Percentiles rank a stretch among this genome's conserved stretches.
phyloP scores from a whole-genome alignment of 1,140 invertebrate species.

The Akabosia matsudoensis region DNA sequence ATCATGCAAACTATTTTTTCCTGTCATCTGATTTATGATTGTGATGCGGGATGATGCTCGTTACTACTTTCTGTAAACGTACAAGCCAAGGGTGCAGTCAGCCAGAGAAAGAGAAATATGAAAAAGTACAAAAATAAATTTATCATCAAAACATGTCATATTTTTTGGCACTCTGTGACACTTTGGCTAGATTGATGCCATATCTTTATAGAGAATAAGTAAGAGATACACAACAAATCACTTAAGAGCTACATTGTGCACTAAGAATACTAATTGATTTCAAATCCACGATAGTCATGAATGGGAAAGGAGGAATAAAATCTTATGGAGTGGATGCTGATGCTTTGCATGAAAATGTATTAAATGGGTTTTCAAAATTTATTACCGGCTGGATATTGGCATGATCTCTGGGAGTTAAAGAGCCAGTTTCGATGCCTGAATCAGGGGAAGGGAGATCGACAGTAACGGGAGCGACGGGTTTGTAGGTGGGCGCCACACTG shows the following conservation, averaged over 20 bases:
- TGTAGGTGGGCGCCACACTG: not conserved
- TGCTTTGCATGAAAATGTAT: too few relatives aligned
- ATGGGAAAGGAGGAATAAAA: too few relatives aligned
- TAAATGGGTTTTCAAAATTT: too few relatives aligned
- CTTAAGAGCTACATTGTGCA: not conserved
- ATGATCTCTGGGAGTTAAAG: conserved; percentile 82
- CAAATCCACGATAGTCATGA: too few relatives aligned
- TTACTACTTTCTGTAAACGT: too few relatives aligned
- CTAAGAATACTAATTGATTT: not conserved
- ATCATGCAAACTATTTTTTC: not conserved
- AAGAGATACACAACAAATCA: not conserved
- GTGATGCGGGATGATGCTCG: not conserved
- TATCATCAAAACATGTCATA: conserved; percentile 12
- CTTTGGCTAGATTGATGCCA: not conserved
- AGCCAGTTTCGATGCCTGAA: conserved; percentile 84
- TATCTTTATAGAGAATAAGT: too few relatives aligned
- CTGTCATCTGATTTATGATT: conserved; percentile 17
- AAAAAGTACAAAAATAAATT: conserved; percentile 15
- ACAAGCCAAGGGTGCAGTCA: not conserved
- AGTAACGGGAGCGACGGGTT: conserved; percentile 62
- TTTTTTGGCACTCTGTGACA: not conserved
- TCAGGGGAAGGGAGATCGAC: conserved; percentile 89
- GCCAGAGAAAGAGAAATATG: not conserved
- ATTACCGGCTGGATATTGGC: conserved; percentile 82
- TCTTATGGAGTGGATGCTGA: too few relatives aligned